Evolutionary conservation across 1,140 invertebrate genomes (phyloP).

Genomic region (Manduca sexta): DNA sequence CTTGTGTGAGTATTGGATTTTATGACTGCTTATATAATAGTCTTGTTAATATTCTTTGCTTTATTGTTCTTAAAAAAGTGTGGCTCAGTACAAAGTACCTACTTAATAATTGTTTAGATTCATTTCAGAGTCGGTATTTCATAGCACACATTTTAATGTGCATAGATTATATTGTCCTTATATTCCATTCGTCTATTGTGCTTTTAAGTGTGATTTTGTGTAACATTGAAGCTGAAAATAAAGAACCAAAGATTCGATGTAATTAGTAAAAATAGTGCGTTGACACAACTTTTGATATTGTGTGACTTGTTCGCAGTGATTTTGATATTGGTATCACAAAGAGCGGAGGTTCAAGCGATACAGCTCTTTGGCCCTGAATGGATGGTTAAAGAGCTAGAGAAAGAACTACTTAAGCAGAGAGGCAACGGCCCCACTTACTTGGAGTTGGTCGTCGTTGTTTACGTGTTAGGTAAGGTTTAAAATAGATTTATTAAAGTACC

Average conservation of each 20-base stretch:
- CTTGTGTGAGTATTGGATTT: constrained; percentile 78
- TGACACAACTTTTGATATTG: neutral
- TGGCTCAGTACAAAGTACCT: no score
- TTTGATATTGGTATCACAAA: constrained; percentile 89
- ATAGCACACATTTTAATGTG: no score
- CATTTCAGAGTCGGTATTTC: no score
- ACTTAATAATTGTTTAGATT: no score
- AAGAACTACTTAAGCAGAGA: constrained; percentile 79
- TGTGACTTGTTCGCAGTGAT: constrained; percentile 75
- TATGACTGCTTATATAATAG: neutral
- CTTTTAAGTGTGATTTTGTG: no score
- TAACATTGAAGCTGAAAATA: no score
- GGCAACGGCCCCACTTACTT: constrained; percentile 85
- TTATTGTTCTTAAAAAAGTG: neutral
- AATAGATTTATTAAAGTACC: neutral
- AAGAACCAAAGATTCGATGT: no score
- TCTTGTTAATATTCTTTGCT: neutral
- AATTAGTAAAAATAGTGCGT: no score
- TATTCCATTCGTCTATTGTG: no score
- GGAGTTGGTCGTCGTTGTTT: constrained; percentile 84
- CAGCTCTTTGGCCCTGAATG: constrained; percentile 80
- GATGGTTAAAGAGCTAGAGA: constrained; percentile 75
- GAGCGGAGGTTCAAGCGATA: constrained; percentile 84
- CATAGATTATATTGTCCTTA: no score
- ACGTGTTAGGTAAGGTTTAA: constrained; percentile 79